Evolutionary conservation across 1,140 invertebrate species (phyloP).

Genomic region (Aporrectodea caliginosa): DNA sequence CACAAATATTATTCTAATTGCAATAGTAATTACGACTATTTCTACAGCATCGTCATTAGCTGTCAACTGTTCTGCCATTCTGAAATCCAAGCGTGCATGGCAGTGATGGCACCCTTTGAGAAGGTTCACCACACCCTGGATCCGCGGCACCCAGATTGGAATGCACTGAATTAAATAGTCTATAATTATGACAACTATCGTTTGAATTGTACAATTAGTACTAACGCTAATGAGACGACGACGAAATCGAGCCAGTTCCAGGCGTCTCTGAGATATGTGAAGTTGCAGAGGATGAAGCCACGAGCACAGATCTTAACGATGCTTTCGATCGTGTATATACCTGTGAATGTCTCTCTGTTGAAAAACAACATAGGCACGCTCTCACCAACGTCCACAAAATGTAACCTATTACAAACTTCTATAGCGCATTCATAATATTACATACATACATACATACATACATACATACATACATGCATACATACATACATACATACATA

Average conservation of each 20-base stretch:
- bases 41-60: background rate
- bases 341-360: slow-evolving; percentile 85
- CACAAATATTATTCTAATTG: too few species aligned
- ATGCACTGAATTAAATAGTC: too few species aligned
- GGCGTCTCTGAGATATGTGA: slow-evolving; percentile 90
- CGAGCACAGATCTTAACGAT: slow-evolving; percentile 91
- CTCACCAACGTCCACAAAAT: background rate
- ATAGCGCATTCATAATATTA: background rate
- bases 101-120: background rate
- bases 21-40: too few species aligned
- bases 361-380: background rate
- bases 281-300: slow-evolving; percentile 90
- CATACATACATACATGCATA: background rate
- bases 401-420: background rate
- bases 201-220: too few species aligned
- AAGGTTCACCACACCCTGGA: background rate
- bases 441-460: background rate
- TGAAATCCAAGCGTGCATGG: background rate
- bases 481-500: background rate
- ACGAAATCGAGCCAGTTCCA: slow-evolving; percentile 98
- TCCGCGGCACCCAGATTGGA: background rate
- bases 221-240: slow-evolving; percentile 88
- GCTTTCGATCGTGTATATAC: slow-evolving; percentile 93
- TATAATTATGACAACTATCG: too few species aligned
- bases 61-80: too few species aligned